Evolutionary conservation across 2,888 invertebrate species (phyloP).

Genomic region (Spodoptera exigua): DNA sequence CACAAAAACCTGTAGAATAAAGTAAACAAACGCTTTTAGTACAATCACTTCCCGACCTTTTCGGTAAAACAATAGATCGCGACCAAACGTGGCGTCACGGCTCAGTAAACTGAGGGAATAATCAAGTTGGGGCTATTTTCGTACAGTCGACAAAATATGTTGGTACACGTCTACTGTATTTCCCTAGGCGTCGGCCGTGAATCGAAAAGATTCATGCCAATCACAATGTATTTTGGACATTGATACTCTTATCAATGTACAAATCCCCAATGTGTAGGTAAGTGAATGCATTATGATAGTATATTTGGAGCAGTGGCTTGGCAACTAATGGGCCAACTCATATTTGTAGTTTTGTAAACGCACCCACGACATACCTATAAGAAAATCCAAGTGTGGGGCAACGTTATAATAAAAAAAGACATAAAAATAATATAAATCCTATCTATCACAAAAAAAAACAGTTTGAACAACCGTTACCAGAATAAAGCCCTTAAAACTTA

Average conservation of each 20-base stretch:
- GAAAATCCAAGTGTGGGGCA: no score
- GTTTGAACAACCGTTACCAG: no score
- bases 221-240: no score
- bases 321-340: no score
- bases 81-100: constrained; percentile 39
- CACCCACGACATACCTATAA: no score
- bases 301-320: no score
- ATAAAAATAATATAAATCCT: no score
- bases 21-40: constrained; percentile 51
- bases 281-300: neutral
- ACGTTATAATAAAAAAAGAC: no score
- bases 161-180: constrained; percentile 28
- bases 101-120: constrained; percentile 49
- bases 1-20: constrained; percentile 44
- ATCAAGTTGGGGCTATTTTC: constrained; percentile 46
- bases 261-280: neutral
- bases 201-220: neutral
- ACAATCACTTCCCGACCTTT: constrained; percentile 51
- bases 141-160: constrained; percentile 30
- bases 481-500: no score
- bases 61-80: constrained; percentile 48
- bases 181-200: constrained; percentile 14
- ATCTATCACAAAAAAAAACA: neutral
- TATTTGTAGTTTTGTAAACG: no score
- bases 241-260: no score